These are phyloP conservation scores for Meliscaeva auricollis DNA, from an alignment of 2,888 invertebrate species.

Conservation along the genomic window DNA sequence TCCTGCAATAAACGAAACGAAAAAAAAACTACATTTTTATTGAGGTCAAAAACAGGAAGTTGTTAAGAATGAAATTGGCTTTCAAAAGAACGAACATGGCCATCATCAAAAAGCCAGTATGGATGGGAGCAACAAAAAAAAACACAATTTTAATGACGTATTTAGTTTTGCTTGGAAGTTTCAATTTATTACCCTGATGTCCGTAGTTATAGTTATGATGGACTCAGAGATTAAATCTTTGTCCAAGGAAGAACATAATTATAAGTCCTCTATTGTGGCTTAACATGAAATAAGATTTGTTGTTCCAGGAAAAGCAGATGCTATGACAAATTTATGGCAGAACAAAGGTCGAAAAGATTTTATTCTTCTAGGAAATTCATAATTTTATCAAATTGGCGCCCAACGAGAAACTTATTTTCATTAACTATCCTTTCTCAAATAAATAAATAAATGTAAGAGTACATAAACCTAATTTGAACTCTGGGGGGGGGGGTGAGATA, in stretches of 20 bases:
- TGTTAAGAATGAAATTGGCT: slow-evolving; percentile 41
- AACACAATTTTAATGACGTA: background rate
- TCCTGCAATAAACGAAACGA: slow-evolving; percentile 86
- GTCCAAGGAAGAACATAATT: slow-evolving; percentile 14
- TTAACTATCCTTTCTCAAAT: no score
- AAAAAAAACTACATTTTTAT: slow-evolving; percentile 23
- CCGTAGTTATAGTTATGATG: slow-evolving; percentile 1
- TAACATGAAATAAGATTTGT: background rate
- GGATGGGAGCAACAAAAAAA: background rate
- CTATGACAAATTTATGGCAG: background rate
- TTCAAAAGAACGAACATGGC: background rate
- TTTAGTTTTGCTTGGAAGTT: slow-evolving; percentile 6
- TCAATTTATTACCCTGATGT: slow-evolving; percentile 17
- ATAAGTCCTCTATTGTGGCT: slow-evolving; percentile 2
- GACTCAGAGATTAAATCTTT: background rate
- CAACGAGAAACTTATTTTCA: no score
- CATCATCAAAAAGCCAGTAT: slow-evolving; percentile 11
- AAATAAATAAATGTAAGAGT: no score
- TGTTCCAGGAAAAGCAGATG: background rate
- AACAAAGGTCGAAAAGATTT: background rate
- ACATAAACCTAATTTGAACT: no score
- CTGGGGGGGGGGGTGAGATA: no score
- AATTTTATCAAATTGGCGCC: no score
- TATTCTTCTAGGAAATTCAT: no score
- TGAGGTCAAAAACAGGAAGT: slow-evolving; percentile 39